Base-by-base conservation (phyloP, 2,113 vertebrate genomes). In the Motacilla alba region DNA sequence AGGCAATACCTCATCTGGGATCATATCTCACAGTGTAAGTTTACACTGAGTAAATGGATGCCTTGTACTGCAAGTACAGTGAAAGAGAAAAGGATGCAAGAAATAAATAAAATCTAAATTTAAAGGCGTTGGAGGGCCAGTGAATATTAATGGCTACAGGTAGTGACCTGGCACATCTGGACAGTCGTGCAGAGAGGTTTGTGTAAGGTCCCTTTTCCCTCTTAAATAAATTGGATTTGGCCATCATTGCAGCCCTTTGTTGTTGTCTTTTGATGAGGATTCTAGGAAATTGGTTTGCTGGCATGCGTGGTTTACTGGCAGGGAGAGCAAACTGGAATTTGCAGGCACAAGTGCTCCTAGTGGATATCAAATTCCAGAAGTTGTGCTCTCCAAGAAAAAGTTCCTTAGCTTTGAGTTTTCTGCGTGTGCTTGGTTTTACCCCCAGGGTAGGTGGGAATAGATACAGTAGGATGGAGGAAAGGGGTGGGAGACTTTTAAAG, bases 1-100 rank as follows among this genome's bases (percentile, higher is more conserved):
- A 87, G 68, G 87, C 89, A 82, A 53, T 95, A 66, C 87, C 87
- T 97, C 91, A 95, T 91, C 93, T 91, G 64, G 94, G 89, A 94
- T 95, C 89, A 14, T 82, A 87, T 93, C 93, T 93, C 93, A 82
- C 60, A 15, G 83, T 16, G 27, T 44, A 89, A 63, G 74, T 94
- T 95, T 95, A 33, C 66, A 15, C 44, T 82, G 69, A 21, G 55
- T 75, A 89, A 92, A 91, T 87, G 77, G 30, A 82, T 84, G 77
- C 53, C 44, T 78, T 84, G 49, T n/a, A 19, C 44, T 87, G 77
- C 35, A 75, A 37, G 0, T 41, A 31, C 68, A 43, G 7, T 13
- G 30, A 44, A 86, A 92, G 67, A 75, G 15, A 28, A 59, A 84
- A 47, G 13, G 24, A 47, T 43, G 12, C 11, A 4, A n/a, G n/a